phyloP scores from a whole-genome alignment of 2,113 vertebrate species.

The Cyphomyrus discorhynchus region DNA sequence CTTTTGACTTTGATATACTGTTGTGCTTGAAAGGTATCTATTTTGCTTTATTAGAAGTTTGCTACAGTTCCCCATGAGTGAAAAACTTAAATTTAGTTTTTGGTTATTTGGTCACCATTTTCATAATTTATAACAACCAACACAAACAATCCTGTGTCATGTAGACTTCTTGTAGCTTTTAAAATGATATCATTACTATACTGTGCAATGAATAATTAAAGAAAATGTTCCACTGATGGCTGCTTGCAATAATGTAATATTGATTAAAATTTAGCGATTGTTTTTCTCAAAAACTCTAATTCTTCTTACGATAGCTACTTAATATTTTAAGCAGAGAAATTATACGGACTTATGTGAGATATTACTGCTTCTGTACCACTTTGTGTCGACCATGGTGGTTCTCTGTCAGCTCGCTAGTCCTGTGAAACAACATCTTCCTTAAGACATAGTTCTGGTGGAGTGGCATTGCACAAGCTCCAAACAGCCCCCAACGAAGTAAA shows the following conservation, averaged over 20 bases:
- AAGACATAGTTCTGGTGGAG: background rate
- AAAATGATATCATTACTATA: background rate
- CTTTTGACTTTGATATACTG: background rate
- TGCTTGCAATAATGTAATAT: background rate
- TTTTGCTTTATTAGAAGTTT: background rate
- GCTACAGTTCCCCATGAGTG: background rate
- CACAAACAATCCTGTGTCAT: background rate
- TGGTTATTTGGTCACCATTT: background rate
- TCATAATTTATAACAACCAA: background rate
- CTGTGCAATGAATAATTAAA: background rate
- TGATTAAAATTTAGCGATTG: background rate
- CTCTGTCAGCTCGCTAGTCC: background rate
- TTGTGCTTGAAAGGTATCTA: background rate
- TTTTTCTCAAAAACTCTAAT: background rate
- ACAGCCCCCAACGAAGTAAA: background rate
- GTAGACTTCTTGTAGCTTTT: background rate
- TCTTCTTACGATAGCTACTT: background rate
- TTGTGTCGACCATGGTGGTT: background rate
- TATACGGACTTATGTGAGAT: background rate
- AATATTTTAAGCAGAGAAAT: background rate
- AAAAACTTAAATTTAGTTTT: background rate
- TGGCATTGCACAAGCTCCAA: background rate
- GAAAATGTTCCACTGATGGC: background rate
- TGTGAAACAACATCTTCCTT: background rate
- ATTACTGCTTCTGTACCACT: background rate